A percentile compares a stretch with the other conserved stretches of the same genome.
Evolutionary conservation across 2,797 vertebrate species (phyloP).

Genomic region (Pseudopleuronectes americanus): DNA sequence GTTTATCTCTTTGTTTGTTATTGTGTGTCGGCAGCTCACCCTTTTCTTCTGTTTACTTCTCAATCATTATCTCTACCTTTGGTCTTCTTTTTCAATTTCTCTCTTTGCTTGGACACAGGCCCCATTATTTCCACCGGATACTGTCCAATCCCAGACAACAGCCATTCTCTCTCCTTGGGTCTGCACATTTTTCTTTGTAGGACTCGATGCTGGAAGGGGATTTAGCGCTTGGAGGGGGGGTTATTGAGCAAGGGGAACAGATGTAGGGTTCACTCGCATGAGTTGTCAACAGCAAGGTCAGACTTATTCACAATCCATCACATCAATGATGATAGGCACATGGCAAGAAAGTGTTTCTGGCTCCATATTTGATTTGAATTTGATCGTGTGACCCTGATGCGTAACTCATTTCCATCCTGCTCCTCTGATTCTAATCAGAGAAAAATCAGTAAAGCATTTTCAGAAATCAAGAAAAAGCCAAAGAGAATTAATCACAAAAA

Average conservation of each 20-base stretch:
- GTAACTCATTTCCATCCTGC: slow-evolving; percentile 5
- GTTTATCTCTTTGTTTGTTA: slow-evolving; percentile 61
- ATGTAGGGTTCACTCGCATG: slow-evolving; percentile 61
- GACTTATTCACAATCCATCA: slow-evolving; percentile 31
- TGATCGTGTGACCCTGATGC: background rate
- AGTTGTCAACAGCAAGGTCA: slow-evolving; percentile 54
- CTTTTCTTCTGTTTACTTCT: slow-evolving; percentile 23
- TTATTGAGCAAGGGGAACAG: slow-evolving; percentile 39
- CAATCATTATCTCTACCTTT: slow-evolving; percentile 10
- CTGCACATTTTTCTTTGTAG: slow-evolving; percentile 8
- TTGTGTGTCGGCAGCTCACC: slow-evolving; percentile 41
- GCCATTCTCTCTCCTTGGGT: slow-evolving; percentile 10
- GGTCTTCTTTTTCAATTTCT: slow-evolving; percentile 14
- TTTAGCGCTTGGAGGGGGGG: slow-evolving; percentile 24
- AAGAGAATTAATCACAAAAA: too few relatives aligned
- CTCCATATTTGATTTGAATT: background rate
- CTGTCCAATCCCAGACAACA: slow-evolving; percentile 21
- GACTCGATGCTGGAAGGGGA: slow-evolving; percentile 27
- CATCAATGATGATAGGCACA: slow-evolving; percentile 58
- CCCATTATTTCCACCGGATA: slow-evolving; percentile 26
- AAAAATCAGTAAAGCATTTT: background rate
- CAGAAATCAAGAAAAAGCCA: background rate
- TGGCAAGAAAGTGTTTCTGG: slow-evolving; percentile 22
- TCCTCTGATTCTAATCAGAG: too few relatives aligned
- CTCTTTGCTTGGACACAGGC: slow-evolving; percentile 16